Conservation (phyloP, 2,888 invertebrate genomes). For the Chrysotoxum bicinctum region DNA sequence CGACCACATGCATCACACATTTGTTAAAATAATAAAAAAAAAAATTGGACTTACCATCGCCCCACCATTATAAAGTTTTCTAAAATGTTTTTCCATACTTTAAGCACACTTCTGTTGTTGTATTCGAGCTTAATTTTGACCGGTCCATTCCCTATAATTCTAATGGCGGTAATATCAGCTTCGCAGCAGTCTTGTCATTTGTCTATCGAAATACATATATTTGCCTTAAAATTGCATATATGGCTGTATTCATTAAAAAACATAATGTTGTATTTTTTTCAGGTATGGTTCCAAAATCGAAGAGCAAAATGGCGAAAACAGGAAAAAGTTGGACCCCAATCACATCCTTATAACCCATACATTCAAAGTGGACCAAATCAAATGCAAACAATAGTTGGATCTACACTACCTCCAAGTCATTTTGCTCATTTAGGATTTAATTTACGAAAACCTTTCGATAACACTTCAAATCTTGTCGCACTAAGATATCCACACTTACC, state of each 20-base stretch:
- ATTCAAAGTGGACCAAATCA: constrained; percentile 86
- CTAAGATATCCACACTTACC: constrained; percentile 87
- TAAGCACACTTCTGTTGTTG: too few species aligned
- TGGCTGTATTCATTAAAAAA: not conserved
- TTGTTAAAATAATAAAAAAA: too few species aligned
- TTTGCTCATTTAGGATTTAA: constrained; percentile 90
- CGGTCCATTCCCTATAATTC: too few species aligned
- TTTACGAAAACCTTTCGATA: constrained; percentile 88
- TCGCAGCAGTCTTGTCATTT: too few species aligned
- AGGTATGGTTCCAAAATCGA: constrained; percentile 97
- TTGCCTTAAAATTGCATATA: too few species aligned
- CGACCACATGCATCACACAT: too few species aligned
- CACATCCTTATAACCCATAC: constrained; percentile 94
- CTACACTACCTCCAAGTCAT: constrained; percentile 89
- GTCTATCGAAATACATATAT: too few species aligned
- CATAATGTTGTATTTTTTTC: constrained; percentile 75
- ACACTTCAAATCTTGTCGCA: constrained; percentile 85
- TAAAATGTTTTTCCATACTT: too few species aligned
- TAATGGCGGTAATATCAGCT: too few species aligned
- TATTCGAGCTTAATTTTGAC: too few species aligned
- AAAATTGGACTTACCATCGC: too few species aligned
- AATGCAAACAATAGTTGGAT: constrained; percentile 87
- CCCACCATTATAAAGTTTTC: too few species aligned
- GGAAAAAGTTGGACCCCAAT: constrained; percentile 95
- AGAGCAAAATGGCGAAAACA: constrained; percentile 96